These are phyloP conservation scores for Hirundo rustica DNA, from an alignment of 2,797 vertebrate genomes.

Conservation along the genomic window DNA sequence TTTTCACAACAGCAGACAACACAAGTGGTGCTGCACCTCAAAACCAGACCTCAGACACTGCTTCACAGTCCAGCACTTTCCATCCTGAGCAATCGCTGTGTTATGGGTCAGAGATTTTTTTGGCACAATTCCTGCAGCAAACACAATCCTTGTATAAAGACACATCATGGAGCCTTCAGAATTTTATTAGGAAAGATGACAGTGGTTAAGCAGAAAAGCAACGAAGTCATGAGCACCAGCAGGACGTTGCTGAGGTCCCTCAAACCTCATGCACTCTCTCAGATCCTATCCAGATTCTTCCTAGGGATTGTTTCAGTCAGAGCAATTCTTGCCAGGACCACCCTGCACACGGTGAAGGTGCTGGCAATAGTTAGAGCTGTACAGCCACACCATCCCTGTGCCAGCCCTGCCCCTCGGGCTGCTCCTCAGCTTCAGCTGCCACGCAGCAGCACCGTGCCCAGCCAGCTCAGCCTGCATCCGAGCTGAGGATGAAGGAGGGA, in stretches of 20 bases:
- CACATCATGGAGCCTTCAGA: fast-evolving
- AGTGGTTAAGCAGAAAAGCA: neutral
- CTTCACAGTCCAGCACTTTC: fast-evolving
- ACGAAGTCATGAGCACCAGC: neutral
- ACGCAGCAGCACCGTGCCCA: fast-evolving
- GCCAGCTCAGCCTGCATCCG: fast-evolving
- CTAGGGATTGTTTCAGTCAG: fast-evolving
- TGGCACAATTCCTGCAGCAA: neutral
- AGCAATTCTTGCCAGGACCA: neutral
- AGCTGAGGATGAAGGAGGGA: neutral
- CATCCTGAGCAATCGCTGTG: fast-evolving
- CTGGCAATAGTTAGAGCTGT: fast-evolving
- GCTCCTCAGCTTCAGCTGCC: neutral
- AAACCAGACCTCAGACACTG: neutral
- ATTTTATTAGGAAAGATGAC: neutral
- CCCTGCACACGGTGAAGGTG: neutral
- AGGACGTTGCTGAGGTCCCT: fast-evolving
- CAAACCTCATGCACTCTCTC: fast-evolving
- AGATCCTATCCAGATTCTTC: neutral
- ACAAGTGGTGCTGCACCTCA: neutral
- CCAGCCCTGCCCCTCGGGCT: neutral
- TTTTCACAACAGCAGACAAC: neutral
- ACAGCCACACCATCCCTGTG: fast-evolving
- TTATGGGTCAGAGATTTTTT: neutral
- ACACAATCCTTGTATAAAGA: neutral